Conservation (phyloP, 2,113 vertebrate species). For the Polypterus senegalus region DNA sequence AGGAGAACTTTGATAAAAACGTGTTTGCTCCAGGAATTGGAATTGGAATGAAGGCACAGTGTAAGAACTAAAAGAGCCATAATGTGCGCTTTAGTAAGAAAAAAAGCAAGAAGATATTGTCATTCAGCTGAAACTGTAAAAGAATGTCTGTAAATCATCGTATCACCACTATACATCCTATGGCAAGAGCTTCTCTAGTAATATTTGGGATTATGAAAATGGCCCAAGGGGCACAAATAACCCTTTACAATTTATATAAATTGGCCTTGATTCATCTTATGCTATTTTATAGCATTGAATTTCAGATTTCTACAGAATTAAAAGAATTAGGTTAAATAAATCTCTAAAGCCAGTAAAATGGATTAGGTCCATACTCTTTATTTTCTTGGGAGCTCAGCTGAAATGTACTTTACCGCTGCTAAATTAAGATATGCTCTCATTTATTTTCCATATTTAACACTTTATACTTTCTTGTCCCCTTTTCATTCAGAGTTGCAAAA, state of each 20-base stretch:
- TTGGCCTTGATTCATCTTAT: slow-evolving; percentile 25
- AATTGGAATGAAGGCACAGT: too few relatives aligned
- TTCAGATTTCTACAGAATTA: slow-evolving; percentile 34
- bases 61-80: too few relatives aligned
- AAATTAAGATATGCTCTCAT: slow-evolving; percentile 42
- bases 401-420: slow-evolving; percentile 32
- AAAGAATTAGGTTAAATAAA: slow-evolving; percentile 49
- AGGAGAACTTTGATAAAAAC: too few relatives aligned
- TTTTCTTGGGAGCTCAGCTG: slow-evolving; percentile 31
- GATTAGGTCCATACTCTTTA: slow-evolving; percentile 37
- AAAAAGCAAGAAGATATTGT: too few relatives aligned
- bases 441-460: slow-evolving; percentile 20
- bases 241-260: neutral
- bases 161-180: too few relatives aligned
- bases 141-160: too few relatives aligned
- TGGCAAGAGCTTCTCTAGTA: neutral
- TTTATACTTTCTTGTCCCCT: too few relatives aligned
- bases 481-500: too few relatives aligned
- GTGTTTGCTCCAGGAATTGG: too few relatives aligned
- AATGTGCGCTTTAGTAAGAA: too few relatives aligned
- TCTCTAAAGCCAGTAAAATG: slow-evolving; percentile 43
- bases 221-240: neutral
- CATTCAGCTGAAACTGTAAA: too few relatives aligned
- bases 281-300: slow-evolving; percentile 40
- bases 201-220: neutral